Conservation (phyloP, 2,113 vertebrate species). For the Glareola pratincola region DNA sequence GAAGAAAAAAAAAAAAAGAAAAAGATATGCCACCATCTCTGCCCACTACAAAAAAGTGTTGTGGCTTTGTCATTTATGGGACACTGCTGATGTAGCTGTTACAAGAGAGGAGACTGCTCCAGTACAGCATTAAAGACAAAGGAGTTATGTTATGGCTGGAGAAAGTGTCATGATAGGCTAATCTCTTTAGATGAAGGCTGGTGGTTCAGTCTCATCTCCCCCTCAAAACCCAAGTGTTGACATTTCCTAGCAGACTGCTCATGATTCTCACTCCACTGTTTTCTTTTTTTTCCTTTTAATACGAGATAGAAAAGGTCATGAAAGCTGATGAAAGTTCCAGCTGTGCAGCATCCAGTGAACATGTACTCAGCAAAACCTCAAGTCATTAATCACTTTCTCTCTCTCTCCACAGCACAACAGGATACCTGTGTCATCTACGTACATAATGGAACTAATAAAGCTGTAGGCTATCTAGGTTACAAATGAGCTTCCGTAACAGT, state of each 20-base stretch:
- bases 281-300: not conserved
- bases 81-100: not conserved
- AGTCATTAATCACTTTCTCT: not conserved
- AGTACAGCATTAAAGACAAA: not conserved
- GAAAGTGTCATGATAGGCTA: not conserved
- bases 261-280: not conserved
- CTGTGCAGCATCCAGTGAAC: slow-evolving; percentile 5
- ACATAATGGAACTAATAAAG: not conserved
- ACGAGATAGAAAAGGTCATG: not conserved
- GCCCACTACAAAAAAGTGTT: not conserved
- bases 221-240: not conserved
- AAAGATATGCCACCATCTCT: not conserved
- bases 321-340: slow-evolving; percentile 23
- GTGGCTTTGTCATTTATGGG: not conserved
- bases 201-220: not conserved
- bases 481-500: not conserved
- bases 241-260: not conserved
- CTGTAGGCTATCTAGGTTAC: not conserved
- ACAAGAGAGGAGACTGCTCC: not conserved
- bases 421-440: not conserved
- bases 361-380: not conserved
- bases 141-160: not conserved
- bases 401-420: not conserved
- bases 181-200: not conserved
- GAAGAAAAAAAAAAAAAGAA: not conserved